phyloP scores from a whole-genome alignment of 1,140 invertebrate genomes.

The Bilobella aurantiaca region DNA sequence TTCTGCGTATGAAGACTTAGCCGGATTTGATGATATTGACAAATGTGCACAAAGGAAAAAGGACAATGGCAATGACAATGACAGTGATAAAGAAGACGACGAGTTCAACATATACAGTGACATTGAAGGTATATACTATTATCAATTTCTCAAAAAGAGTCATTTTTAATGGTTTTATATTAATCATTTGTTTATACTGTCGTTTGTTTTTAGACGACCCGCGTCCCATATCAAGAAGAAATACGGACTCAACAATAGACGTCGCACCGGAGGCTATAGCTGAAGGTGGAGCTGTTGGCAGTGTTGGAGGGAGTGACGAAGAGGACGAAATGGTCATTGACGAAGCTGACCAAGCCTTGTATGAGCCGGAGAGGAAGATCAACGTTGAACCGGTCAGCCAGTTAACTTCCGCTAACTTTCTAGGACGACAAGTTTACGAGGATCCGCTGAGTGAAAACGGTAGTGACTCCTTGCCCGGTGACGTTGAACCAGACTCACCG shows the following conservation, averaged over 20 bases:
- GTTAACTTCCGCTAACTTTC: conserved; percentile 20
- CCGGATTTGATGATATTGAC: background rate
- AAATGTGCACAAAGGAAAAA: background rate
- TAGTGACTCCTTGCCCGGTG: background rate
- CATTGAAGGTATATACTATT: conserved; percentile 40
- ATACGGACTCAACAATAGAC: too few relatives aligned
- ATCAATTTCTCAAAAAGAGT: background rate
- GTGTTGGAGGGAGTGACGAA: conserved; percentile 24
- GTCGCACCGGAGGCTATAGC: too few relatives aligned
- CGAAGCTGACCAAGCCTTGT: too few relatives aligned
- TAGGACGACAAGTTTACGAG: conserved; percentile 1
- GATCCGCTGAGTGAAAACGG: conserved; percentile 14
- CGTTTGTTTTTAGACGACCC: too few relatives aligned
- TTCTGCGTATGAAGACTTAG: background rate
- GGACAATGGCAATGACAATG: background rate
- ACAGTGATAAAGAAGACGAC: conserved; percentile 34
- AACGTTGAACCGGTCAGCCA: too few relatives aligned
- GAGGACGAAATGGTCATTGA: conserved; percentile 37
- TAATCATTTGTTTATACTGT: too few relatives aligned
- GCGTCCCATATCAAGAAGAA: too few relatives aligned
- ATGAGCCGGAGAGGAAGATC: too few relatives aligned
- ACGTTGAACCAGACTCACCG: conserved; percentile 10
- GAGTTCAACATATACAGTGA: conserved; percentile 48
- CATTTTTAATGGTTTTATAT: background rate
- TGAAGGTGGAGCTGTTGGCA: background rate